phyloP scores from a whole-genome alignment of 1,140 invertebrate genomes.

The Cydia amplana region DNA sequence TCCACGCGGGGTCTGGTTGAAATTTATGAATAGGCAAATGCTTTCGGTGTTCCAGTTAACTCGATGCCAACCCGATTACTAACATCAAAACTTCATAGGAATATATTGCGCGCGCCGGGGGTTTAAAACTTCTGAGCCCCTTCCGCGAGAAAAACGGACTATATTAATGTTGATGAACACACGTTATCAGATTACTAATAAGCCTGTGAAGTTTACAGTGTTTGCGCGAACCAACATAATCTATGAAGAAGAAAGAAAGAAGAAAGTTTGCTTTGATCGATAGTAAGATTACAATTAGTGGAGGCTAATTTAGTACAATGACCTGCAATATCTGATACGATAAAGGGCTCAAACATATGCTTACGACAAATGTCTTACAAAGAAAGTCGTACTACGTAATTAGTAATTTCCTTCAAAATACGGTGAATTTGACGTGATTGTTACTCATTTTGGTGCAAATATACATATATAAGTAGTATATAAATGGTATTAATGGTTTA shows the following conservation, averaged over 20 bases:
- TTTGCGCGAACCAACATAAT: too few relatives aligned
- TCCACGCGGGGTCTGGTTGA: slow-evolving; percentile 1
- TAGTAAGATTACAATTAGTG: too few relatives aligned
- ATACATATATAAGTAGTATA: neutral
- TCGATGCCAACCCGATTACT: slow-evolving; percentile 20
- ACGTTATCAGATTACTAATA: neutral
- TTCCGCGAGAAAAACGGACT: neutral
- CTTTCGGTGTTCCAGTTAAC: slow-evolving; percentile 26
- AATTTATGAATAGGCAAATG: slow-evolving; percentile 30
- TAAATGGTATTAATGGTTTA: neutral
- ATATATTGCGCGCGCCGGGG: neutral
- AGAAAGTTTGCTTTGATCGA: too few relatives aligned
- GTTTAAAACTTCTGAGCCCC: neutral
- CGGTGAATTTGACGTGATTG: too few relatives aligned
- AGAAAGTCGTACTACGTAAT: too few relatives aligned
- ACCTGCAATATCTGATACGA: too few relatives aligned
- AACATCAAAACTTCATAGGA: slow-evolving; percentile 25
- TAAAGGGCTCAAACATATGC: too few relatives aligned
- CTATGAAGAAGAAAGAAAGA: too few relatives aligned
- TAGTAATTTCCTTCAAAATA: too few relatives aligned
- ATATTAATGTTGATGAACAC: slow-evolving; percentile 2
- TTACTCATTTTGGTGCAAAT: too few relatives aligned
- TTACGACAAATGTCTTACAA: too few relatives aligned
- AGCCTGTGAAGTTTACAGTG: neutral
- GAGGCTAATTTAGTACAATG: too few relatives aligned